Base-by-base conservation (phyloP, 1,140 invertebrate genomes). In the Brachionus asplanchnoidis region DNA sequence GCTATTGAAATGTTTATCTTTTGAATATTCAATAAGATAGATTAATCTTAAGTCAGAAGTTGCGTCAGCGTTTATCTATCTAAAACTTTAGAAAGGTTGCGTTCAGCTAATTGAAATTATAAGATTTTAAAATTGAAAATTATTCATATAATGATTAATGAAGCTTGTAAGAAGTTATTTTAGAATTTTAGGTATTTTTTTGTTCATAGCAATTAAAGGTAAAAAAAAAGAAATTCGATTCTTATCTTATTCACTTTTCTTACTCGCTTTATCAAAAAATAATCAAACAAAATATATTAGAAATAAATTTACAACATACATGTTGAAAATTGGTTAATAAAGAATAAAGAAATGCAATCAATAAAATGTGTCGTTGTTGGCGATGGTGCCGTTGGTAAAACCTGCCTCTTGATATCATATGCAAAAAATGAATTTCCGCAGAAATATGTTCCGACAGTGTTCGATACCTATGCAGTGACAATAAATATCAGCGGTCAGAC, bases 401-500 rank as follows among this genome's bases (percentile, higher is more conserved):
- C 88, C 8, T 86, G 87, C 73, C 73, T 88, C 17, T 85, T 89
- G 73, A 86, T 88, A 82, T 86, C 87, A 8, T 88, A 87, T 56
- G 85, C 87, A n/a, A 87, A 86, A 42, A 88, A 88, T 36, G 86
- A 87, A 77, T 89, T 86, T 85, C 88, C 88, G 9, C 86, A 85
- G 0, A 84, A 85, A 9, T 86, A 86, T 85, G 85, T 88, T 14
- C 87, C 87, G 0, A 85, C 87, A n/a, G 88, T 93, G 79, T 98
- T 98, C 90, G 97, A 99, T 89, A 99, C 98, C 90, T 99, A 98
- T 93, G 96, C 96, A 3, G 97, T 99, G 79, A 99, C 97, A 65
- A 96, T 98, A 53, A 98, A 98, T 96, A 97, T 98, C 88, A 96
- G 96, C 65, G 97, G 97, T 46, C 97, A 99, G 89, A 97, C 97